Evolutionary conservation across 2,113 vertebrate genomes (phyloP).

Genomic region (Myrmophylax atrothorax): DNA sequence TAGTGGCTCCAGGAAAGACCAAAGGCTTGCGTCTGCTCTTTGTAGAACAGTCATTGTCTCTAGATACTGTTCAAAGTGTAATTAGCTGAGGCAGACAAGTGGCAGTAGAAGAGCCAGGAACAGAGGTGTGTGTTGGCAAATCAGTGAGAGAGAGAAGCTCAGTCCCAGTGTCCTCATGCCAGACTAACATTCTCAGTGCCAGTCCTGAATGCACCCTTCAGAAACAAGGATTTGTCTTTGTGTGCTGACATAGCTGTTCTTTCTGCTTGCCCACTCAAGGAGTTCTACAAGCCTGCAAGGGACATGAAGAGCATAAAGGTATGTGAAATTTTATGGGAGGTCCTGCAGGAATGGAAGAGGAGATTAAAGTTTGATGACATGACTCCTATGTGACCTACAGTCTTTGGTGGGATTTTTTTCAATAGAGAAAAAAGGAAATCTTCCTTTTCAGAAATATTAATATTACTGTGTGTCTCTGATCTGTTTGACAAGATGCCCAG

Average conservation of each 20-base stretch:
- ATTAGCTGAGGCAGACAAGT: neutral
- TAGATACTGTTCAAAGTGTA: neutral
- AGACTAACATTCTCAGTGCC: neutral
- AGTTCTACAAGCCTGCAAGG: conserved; percentile 9
- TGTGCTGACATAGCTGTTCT: neutral
- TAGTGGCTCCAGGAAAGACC: neutral
- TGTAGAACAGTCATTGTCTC: neutral
- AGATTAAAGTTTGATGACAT: conserved; percentile 10
- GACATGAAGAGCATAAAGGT: conserved; percentile 44
- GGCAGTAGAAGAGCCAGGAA: neutral
- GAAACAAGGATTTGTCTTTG: neutral
- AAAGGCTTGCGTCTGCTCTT: neutral
- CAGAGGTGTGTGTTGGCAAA: neutral
- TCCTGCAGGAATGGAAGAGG: conserved; percentile 6
- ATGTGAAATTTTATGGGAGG: conserved; percentile 51
- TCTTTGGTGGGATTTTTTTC: neutral
- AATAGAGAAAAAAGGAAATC: neutral
- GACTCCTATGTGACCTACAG: neutral
- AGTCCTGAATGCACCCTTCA: neutral
- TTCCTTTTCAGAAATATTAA: neutral
- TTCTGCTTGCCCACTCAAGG: conserved; percentile 45
- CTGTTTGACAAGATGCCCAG: neutral
- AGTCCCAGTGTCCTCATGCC: neutral
- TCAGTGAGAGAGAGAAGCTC: neutral
- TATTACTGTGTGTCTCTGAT: neutral